Conservation (phyloP, 2,888 invertebrate species). For the Tolmerus cingulatus region DNA sequence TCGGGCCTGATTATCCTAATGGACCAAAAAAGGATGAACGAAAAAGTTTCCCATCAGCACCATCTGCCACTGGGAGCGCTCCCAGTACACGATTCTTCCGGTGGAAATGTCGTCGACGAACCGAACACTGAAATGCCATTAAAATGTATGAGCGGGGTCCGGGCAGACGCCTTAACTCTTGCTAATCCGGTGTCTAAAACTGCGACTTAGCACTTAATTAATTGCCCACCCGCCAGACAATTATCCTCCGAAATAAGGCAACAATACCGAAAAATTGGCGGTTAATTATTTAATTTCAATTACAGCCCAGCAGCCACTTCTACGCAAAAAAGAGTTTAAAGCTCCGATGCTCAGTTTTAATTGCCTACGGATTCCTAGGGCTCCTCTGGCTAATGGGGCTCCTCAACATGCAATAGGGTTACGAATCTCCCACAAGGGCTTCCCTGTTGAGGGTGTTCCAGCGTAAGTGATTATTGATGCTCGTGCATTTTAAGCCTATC, state of each 20-base stretch:
- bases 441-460: background rate
- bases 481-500: background rate
- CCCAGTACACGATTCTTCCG: conserved; percentile 7
- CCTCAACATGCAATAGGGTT: background rate
- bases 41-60: conserved; percentile 32
- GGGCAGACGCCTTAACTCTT: conserved; percentile 21
- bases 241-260: conserved; percentile 13
- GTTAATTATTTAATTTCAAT: conserved; percentile 29
- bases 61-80: conserved; percentile 9
- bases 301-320: background rate
- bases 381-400: background rate
- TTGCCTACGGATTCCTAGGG: background rate
- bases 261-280: conserved; percentile 7
- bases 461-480: background rate
- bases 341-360: background rate
- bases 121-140: conserved; percentile 6
- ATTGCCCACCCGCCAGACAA: conserved; percentile 24
- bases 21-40: conserved; percentile 14
- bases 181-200: conserved; percentile 42
- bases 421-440: background rate
- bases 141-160: conserved; percentile 17
- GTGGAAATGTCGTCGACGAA: background rate
- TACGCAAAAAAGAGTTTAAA: background rate
- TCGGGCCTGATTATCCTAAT: conserved; percentile 35
- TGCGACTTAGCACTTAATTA: conserved; percentile 46